phyloP scores from a whole-genome alignment of 1,140 invertebrate genomes.

The Zaprionus tsacasi region DNA sequence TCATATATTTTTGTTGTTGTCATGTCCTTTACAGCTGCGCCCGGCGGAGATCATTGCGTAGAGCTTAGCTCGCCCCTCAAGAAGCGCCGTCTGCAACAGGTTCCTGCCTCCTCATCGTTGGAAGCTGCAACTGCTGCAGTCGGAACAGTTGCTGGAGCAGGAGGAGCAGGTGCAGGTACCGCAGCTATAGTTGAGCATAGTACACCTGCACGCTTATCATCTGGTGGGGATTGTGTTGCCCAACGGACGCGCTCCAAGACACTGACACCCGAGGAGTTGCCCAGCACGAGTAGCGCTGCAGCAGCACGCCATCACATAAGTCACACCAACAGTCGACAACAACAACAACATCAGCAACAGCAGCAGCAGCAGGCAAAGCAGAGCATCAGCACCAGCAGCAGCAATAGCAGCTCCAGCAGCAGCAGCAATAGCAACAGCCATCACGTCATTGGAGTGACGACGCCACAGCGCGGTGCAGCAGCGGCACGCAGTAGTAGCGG shows the following conservation, averaged over 20 bases:
- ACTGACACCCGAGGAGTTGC: conserved; percentile 69
- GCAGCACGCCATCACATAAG: conserved; percentile 44
- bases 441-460: conserved; percentile 44
- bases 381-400: conserved; percentile 30
- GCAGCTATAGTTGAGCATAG: not conserved
- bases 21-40: conserved; percentile 70
- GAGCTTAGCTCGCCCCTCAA: conserved; percentile 69
- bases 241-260: conserved; percentile 83
- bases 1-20: conserved; percentile 25
- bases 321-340: conserved; percentile 14
- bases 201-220: conserved; percentile 26
- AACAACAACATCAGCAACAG: conserved; percentile 26
- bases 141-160: not conserved
- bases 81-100: conserved; percentile 70
- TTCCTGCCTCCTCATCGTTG: not conserved
- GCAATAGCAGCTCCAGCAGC: conserved; percentile 1
- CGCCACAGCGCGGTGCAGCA: conserved; percentile 54
- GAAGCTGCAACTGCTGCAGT: conserved; percentile 9
- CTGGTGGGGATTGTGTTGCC: conserved; percentile 76
- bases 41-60: conserved; percentile 63
- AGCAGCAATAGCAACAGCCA: conserved; percentile 32
- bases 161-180: not conserved
- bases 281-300: conserved; percentile 62
- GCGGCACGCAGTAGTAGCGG: conserved; percentile 36
- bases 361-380: conserved; percentile 7